phyloP scores from a whole-genome alignment of 2,888 invertebrate species.

The Ryuthela nishihirai region DNA sequence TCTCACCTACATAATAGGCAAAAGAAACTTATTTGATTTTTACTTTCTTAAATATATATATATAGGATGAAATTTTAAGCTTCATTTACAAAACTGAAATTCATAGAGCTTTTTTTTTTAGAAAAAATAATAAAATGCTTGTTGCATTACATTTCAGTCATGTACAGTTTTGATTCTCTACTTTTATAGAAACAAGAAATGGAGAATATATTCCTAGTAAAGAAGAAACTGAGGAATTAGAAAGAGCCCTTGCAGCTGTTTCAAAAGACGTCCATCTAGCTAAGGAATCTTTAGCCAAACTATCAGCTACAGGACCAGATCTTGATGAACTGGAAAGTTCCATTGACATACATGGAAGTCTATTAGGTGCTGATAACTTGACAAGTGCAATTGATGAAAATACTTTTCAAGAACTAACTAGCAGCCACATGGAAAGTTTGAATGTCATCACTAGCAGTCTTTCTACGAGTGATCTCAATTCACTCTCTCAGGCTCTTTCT shows the following conservation, averaged over 20 bases:
- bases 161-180: slow-evolving; percentile 1
- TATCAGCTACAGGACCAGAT: slow-evolving; percentile 33
- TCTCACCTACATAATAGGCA: no score
- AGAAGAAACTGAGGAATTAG: slow-evolving; percentile 83
- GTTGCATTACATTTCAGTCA: no score
- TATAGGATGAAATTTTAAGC: no score
- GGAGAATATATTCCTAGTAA: slow-evolving; percentile 67
- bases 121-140: no score
- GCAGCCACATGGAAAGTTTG: slow-evolving; percentile 26
- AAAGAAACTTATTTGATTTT: no score
- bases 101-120: no score
- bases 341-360: slow-evolving; percentile 32
- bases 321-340: slow-evolving; percentile 31
- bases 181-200: slow-evolving; percentile 61
- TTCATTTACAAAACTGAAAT: no score
- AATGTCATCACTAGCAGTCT: slow-evolving; percentile 35
- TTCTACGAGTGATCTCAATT: slow-evolving; percentile 36
- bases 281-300: slow-evolving; percentile 38
- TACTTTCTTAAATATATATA: no score
- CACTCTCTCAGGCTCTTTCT: slow-evolving; percentile 32
- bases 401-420: slow-evolving; percentile 29
- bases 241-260: slow-evolving; percentile 75
- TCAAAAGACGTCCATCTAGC: slow-evolving; percentile 53
- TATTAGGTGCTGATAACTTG: slow-evolving; percentile 36
- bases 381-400: slow-evolving; percentile 36